Percentiles rank a stretch among this genome's conserved stretches.
Evolutionary conservation across 1,140 invertebrate species (phyloP).

Genomic region (Zaprionus davidi): DNA sequence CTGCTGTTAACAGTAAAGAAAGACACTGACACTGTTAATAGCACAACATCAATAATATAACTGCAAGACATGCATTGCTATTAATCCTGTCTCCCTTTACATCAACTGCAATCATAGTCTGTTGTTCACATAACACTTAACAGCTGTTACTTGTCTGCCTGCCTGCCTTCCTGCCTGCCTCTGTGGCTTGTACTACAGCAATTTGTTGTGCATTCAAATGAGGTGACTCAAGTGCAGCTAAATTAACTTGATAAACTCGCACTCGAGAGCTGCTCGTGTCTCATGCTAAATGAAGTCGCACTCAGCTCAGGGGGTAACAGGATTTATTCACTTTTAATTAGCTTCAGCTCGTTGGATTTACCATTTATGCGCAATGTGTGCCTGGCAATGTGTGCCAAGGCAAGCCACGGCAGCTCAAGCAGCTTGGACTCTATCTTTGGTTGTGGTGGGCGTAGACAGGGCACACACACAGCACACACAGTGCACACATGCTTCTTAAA

Average conservation of each 20-base stretch:
- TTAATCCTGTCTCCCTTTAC: too few relatives aligned
- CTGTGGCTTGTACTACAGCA: neutral
- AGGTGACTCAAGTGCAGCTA: neutral
- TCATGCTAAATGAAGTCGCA: neutral
- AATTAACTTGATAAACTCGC: neutral
- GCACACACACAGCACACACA: too few relatives aligned
- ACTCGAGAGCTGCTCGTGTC: neutral
- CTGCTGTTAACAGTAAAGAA: too few relatives aligned
- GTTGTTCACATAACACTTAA: neutral
- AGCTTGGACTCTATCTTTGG: neutral
- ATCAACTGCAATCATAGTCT: too few relatives aligned
- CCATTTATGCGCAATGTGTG: neutral
- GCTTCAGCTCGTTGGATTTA: neutral
- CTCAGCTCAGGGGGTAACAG: neutral
- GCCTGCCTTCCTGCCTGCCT: neutral
- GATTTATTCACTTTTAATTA: slow-evolving; percentile 10
- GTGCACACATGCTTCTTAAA: slow-evolving; percentile 12
- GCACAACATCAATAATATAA: too few relatives aligned
- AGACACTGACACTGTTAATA: too few relatives aligned
- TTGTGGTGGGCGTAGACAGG: neutral
- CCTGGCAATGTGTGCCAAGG: neutral
- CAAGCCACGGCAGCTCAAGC: neutral
- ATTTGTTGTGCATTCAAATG: slow-evolving; percentile 1
- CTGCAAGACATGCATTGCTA: too few relatives aligned
- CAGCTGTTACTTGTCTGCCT: neutral